phyloP scores from a whole-genome alignment of 2,797 vertebrate species.

The Capromys pilorides region DNA sequence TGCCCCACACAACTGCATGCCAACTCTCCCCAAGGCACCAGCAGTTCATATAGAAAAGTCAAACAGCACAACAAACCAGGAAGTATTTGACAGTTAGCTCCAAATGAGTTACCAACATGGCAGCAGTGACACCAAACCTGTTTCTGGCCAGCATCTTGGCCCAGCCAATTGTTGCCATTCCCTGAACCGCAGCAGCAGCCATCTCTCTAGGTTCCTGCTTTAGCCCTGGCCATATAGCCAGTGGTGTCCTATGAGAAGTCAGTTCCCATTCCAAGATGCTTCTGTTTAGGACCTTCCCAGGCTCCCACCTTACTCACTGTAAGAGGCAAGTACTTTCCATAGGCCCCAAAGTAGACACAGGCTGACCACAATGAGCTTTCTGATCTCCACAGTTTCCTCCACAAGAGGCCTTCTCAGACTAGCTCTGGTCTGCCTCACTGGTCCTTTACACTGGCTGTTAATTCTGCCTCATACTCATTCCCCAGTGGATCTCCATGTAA shows the following conservation, averaged over 20 bases:
- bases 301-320: neutral
- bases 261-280: neutral
- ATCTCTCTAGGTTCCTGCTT: neutral
- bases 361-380: neutral
- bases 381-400: neutral
- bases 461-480: neutral
- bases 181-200: neutral
- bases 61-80: neutral
- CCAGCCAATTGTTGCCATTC: neutral
- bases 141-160: neutral
- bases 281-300: neutral
- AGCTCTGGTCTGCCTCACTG: neutral
- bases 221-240: neutral
- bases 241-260: neutral
- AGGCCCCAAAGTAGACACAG: neutral
- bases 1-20: neutral
- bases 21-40: neutral
- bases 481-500: rapidly evolving
- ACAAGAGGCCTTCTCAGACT: neutral
- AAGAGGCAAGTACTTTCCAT: neutral
- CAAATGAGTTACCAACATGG: neutral
- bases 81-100: neutral
- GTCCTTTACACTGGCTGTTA: neutral
- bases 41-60: neutral
- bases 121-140: neutral